Evolutionary conservation across 2,113 vertebrate species (phyloP), one percentile per base, ranked within the genome.

Genomic region (Callospermophilus lateralis): DNA sequence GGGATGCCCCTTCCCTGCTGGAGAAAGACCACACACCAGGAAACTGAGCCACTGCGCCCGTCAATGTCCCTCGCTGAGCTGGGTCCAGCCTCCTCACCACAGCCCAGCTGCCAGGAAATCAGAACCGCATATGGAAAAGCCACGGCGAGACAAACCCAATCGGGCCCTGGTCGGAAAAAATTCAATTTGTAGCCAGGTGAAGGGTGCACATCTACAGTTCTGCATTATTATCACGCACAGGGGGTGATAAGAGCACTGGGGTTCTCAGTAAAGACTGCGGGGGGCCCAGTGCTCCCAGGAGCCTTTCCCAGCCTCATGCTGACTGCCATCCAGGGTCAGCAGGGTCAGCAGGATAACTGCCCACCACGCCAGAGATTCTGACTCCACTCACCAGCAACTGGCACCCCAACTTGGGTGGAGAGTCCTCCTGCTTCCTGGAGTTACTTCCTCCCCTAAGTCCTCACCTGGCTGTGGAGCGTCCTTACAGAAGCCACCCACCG

Each of bases 181-280:
- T 0, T 6, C 20, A 8, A 58, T 63, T 8, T 63, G 61, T 63
- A 63, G 26, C 61, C 61, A 28, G 61, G 61, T 11, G 26, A 8
- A 8, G 8, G 61, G 61, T 24, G 22, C 17, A 22, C 20, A 7
- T 20, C 55, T 22, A 0, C 19, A 24, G 7, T 8, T 22, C 20
- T 58, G 0, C n/a, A 0, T 8, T 30, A 0, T 4, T 22, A 45
- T 45, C 45, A 9, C 28, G 45, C 26, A 3, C 4, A 32, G 16
- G 63, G n/a, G 6, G 17, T 34, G 28, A 8, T 22, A 0, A n/a
- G 32, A 67, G 61, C 19, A 0, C 0, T 2, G 39, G 74, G 9
- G 32, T 32, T 30, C 30, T 53, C n/a, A 39, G 0, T 30, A 26
- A 28, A 28, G 76, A 10, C 12, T 4, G 11, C 20, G 2, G 6